Evolutionary conservation across 2,113 vertebrate species (phyloP), one percentile per base, ranked within the genome.

Genomic region (Nycticebus coucang): DNA sequence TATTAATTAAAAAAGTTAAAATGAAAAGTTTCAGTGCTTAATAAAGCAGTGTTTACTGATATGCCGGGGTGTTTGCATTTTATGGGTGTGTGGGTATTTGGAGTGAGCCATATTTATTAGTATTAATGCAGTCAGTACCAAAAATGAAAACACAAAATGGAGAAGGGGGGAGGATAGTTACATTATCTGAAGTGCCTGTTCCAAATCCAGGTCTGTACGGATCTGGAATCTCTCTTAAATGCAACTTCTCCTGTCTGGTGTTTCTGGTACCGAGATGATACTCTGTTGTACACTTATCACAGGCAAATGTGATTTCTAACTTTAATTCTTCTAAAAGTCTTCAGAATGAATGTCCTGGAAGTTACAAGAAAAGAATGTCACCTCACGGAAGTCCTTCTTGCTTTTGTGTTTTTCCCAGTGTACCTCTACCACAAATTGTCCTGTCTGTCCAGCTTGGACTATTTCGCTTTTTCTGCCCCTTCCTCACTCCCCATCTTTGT

Each of bases 321-420:
- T 95, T 93, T 91, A 86, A 93, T 71, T 81, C 50, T 71, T 81
- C 50, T 93, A 33, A 62, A 91, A 22, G 5, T 87, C 72, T 80
- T 92, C 66, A 80, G 45, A 30, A 24, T 91, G 55, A 50, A 37
- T 37, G 30, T 89, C 28, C 69, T 95, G 33, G 26, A 41, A 87
- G 30, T 79, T 80, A 24, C 41, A 69, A 33, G 24, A 74, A 81
- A 62, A 87, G 28, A 84, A 14, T 45, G 2, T 57, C 59, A 85
- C 30, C 59, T 91, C 26, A 33, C 81, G 41, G 68, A 94, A 66
- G 24, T 74, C 21, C 33, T 77, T 69, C 35, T 62, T 91, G 45
- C 35, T 72, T 91, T 82, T 86, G 41, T 79, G 41, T 78, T 55
- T 93, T 66, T 90, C 8, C 15, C 35, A 75, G 11, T 14, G 33